phyloP scores from a whole-genome alignment of 2,797 vertebrate genomes.

The Artibeus lituratus region DNA sequence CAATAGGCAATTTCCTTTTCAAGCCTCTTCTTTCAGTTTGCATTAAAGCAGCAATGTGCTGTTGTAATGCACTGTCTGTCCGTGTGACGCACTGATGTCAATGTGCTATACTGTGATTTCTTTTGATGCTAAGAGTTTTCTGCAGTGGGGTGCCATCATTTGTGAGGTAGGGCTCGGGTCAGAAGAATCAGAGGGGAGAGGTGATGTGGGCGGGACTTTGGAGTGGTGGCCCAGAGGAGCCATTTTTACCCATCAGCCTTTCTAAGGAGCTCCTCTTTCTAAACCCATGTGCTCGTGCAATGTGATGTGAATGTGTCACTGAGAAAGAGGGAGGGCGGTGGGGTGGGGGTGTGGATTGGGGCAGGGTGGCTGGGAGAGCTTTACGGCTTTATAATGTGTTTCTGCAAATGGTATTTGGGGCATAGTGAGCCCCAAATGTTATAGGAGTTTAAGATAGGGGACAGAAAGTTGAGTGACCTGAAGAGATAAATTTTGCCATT shows the following conservation, averaged over 20 bases:
- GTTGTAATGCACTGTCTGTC: not conserved
- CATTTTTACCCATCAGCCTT: not conserved
- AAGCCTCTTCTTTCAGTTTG: not conserved
- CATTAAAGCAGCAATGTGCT: not conserved
- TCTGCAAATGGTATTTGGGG: not conserved
- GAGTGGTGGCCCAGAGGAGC: not conserved
- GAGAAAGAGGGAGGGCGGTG: no score
- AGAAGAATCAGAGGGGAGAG: not conserved
- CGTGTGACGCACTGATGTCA: rapidly evolving
- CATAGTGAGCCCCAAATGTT: not conserved
- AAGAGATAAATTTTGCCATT: not conserved
- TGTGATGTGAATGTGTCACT: not conserved
- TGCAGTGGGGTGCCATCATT: not conserved
- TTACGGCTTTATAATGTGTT: not conserved
- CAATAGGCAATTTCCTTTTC: not conserved
- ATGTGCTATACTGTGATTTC: not conserved
- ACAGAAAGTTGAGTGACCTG: not conserved
- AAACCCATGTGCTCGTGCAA: not conserved
- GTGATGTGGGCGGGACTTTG: not conserved
- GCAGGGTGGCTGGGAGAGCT: not conserved
- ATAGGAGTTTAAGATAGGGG: not conserved
- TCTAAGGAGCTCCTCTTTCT: not conserved
- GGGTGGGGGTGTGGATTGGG: no score
- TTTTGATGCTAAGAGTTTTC: not conserved
- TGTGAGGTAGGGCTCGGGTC: not conserved